phyloP scores from a whole-genome alignment of 2,113 vertebrate genomes.

The Lophotis ruficrista region DNA sequence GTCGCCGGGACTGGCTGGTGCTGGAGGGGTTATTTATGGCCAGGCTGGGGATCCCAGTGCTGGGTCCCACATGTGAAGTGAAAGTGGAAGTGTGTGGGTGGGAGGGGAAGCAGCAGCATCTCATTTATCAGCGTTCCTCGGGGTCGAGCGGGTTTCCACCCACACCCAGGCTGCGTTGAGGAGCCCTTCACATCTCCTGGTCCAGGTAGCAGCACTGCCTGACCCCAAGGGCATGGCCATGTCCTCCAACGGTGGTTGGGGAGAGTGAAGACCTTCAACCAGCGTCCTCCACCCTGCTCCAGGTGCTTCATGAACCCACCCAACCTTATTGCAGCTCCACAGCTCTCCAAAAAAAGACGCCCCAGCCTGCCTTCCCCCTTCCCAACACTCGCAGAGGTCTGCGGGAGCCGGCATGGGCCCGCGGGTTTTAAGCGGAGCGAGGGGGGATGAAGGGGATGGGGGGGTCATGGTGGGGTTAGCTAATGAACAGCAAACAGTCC shows the following conservation, averaged over 20 bases:
- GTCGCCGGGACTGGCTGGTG: not conserved
- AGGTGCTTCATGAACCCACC: not conserved
- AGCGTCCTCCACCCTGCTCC: rapidly evolving
- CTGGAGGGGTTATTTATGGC: conserved; percentile 51
- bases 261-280: not conserved
- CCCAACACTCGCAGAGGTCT: not conserved
- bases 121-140: conserved; percentile 22
- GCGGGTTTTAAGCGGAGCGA: not conserved
- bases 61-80: conserved; percentile 81
- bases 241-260: rapidly evolving
- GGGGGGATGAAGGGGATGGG: not conserved
- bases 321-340: not conserved
- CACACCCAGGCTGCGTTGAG: not conserved
- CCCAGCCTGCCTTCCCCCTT: not conserved
- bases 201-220: no score
- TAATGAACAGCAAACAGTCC: conserved; percentile 60
- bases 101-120: conserved; percentile 77
- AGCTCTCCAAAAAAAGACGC: not conserved
- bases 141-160: not conserved
- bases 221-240: rapidly evolving
- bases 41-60: conserved; percentile 39
- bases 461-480: not conserved
- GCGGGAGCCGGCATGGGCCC: rapidly evolving
- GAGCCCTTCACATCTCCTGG: not conserved
- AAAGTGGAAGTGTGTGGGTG: conserved; percentile 75